Evolutionary conservation across 2,113 vertebrate species (phyloP).

Genomic region (Acanthisitta chloris): DNA sequence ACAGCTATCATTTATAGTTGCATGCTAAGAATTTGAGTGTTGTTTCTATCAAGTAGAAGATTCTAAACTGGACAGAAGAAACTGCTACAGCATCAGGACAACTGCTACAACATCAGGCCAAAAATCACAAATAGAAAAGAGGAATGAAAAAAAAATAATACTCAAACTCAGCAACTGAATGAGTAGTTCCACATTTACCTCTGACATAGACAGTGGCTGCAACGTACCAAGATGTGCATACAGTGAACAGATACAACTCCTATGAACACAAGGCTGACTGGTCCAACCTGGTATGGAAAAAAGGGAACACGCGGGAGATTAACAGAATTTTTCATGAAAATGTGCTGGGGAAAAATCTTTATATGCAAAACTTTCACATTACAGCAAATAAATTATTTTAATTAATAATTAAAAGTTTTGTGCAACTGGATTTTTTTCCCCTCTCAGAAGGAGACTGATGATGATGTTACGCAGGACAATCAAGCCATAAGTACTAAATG

Average conservation of each 20-base stretch:
- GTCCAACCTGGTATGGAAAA: constrained; percentile 74
- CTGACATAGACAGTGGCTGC: constrained; percentile 85
- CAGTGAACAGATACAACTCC: constrained; percentile 86
- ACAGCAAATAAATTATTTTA: not conserved
- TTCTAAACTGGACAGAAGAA: not conserved
- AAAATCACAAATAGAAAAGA: not conserved
- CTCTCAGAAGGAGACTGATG: not conserved
- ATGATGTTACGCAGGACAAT: not conserved
- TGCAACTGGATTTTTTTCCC: not conserved
- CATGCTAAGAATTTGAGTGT: not conserved
- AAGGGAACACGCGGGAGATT: not conserved
- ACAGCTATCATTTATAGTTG: not conserved
- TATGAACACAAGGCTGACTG: constrained; percentile 85
- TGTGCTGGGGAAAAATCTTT: not conserved
- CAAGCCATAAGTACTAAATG: not conserved
- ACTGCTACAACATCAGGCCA: not conserved
- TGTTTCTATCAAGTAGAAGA: not conserved
- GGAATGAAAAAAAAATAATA: not conserved
- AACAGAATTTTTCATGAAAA: not conserved
- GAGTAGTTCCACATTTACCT: constrained; percentile 79
- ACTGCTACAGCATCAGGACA: not conserved
- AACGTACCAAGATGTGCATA: constrained; percentile 89
- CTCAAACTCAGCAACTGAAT: constrained; percentile 27
- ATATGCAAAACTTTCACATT: not conserved
- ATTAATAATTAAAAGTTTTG: not conserved